These are phyloP conservation scores for Xestia sexstrigata DNA, from an alignment of 2,888 invertebrate species.

Conservation along the genomic window DNA sequence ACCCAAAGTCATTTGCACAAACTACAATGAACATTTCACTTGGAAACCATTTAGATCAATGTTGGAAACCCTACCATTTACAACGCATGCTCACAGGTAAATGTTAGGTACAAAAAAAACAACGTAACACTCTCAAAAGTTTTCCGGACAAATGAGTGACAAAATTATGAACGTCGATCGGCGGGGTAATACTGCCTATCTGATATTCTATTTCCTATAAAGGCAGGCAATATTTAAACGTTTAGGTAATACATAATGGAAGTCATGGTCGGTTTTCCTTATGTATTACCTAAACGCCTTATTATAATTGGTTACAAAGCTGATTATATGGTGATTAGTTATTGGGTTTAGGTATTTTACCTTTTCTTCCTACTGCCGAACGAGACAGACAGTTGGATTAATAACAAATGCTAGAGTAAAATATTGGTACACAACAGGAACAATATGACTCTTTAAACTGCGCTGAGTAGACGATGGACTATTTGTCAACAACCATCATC, in stretches of 20 bases:
- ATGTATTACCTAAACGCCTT: background rate
- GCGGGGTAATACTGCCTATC: background rate
- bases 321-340: background rate
- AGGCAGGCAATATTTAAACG: background rate
- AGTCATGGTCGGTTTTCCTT: no score
- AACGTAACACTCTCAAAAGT: background rate
- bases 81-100: no score
- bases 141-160: background rate
- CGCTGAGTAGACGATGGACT: background rate
- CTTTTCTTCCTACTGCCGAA: slow-evolving; percentile 26
- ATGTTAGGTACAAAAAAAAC: no score
- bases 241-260: no score
- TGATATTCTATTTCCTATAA: no score
- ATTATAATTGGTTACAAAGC: background rate
- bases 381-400: slow-evolving; percentile 33
- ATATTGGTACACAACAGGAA: background rate
- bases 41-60: no score
- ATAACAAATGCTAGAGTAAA: slow-evolving; percentile 15
- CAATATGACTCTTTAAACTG: background rate
- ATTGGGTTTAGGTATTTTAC: slow-evolving; percentile 3
- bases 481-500: no score
- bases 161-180: background rate
- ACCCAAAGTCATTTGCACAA: no score
- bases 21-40: no score
- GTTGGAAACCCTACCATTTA: no score